phyloP scores from a whole-genome alignment of 2,797 vertebrate genomes.

The Scyliorhinus canicula region DNA sequence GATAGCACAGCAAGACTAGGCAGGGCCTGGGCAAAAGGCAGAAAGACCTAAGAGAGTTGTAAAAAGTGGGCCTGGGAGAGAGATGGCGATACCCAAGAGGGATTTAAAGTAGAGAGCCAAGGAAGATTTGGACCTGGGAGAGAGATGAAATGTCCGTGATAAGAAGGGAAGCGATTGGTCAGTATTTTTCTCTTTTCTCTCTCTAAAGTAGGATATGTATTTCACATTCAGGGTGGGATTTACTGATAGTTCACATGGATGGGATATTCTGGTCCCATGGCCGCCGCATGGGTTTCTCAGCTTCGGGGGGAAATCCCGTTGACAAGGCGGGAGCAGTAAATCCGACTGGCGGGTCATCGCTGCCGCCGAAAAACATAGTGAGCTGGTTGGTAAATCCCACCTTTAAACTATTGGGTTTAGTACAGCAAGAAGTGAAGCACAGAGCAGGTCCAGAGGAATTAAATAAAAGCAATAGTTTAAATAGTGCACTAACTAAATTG shows the following conservation, averaged over 20 bases:
- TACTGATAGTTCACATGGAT: too few relatives aligned
- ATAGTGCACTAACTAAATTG: not conserved
- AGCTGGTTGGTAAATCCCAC: too few relatives aligned
- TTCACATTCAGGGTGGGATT: not conserved
- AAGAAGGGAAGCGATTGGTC: not conserved
- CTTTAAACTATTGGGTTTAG: too few relatives aligned
- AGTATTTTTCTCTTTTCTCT: not conserved
- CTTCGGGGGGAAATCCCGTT: too few relatives aligned
- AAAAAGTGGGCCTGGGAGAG: not conserved
- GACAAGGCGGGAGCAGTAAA: too few relatives aligned
- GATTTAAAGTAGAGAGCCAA: not conserved
- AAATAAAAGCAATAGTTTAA: not conserved
- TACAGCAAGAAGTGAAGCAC: not conserved
- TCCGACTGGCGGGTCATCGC: too few relatives aligned
- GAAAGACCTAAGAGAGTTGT: too few relatives aligned
- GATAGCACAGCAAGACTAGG: not conserved
- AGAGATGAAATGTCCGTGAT: not conserved
- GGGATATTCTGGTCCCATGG: too few relatives aligned
- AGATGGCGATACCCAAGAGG: not conserved
- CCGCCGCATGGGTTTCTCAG: too few relatives aligned
- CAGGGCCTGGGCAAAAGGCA: not conserved
- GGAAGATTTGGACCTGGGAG: too few relatives aligned
- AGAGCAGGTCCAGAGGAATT: not conserved
- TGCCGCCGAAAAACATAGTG: too few relatives aligned
- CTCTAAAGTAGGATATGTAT: not conserved